A percentile compares a stretch with the other conserved stretches of the same genome.
These are phyloP conservation scores for Bemisia tabaci DNA, from an alignment of 1,140 invertebrate genomes.

Conservation along the genomic window DNA sequence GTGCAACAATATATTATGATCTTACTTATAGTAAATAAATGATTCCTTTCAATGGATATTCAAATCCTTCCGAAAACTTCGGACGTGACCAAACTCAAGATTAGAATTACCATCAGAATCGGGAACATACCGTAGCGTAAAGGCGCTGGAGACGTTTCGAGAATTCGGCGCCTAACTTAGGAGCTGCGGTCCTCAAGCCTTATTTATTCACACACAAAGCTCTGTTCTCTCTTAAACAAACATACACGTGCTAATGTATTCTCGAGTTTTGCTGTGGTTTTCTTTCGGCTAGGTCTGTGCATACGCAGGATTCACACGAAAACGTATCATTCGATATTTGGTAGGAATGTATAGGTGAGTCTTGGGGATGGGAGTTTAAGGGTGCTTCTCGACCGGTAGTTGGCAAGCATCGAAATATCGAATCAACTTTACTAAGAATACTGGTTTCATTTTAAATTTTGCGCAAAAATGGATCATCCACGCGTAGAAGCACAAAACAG, in stretches of 20 bases:
- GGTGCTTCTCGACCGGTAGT: too few species aligned
- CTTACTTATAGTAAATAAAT: neutral
- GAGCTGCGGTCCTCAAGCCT: neutral
- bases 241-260: neutral
- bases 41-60: neutral
- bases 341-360: too few species aligned
- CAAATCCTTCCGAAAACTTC: neutral
- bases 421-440: too few species aligned
- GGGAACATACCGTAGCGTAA: neutral
- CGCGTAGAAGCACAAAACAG: too few species aligned
- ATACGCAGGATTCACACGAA: too few species aligned
- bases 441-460: too few species aligned
- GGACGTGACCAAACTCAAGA: neutral
- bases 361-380: too few species aligned
- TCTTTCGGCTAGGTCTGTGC: too few species aligned
- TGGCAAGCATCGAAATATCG: too few species aligned
- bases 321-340: too few species aligned
- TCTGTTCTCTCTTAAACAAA: neutral
- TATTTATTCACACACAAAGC: neutral
- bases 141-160: neutral
- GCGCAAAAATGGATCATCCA: too few species aligned
- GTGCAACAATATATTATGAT: conserved; percentile 1
- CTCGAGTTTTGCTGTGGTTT: too few species aligned
- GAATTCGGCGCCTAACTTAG: neutral
- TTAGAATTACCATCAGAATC: neutral